These are phyloP conservation scores for Papilio xuthus DNA, from an alignment of 1,140 invertebrate species.

Conservation along the genomic window DNA sequence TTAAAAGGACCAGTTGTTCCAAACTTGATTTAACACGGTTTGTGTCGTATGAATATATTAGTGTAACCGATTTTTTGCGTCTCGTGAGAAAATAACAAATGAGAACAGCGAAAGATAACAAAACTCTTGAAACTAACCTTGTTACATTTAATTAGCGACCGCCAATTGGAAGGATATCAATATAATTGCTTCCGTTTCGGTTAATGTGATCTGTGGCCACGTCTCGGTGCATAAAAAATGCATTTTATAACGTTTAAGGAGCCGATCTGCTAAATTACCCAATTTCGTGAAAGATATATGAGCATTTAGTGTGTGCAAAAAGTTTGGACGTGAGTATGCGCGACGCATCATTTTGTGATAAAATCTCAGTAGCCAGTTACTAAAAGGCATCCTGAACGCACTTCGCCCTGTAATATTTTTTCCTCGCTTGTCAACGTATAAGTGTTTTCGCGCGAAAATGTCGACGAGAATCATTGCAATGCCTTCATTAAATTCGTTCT, in stretches of 20 bases:
- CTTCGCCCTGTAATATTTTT: slow-evolving; percentile 39
- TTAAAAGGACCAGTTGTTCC: slow-evolving; percentile 61
- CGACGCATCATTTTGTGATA: slow-evolving; percentile 49
- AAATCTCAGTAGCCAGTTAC: slow-evolving; percentile 50
- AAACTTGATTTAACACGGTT: slow-evolving; percentile 60
- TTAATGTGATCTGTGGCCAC: slow-evolving; percentile 29
- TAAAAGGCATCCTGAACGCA: slow-evolving; percentile 23
- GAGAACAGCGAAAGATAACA: slow-evolving; percentile 51
- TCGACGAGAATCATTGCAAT: not conserved
- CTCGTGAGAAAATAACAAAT: slow-evolving; percentile 66
- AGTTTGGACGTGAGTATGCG: slow-evolving; percentile 54
- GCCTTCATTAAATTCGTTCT: not conserved
- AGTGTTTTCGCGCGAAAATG: slow-evolving; percentile 34
- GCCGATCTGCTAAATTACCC: slow-evolving; percentile 54
- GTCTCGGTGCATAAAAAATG: slow-evolving; percentile 46
- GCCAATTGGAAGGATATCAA: slow-evolving; percentile 31
- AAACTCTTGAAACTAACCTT: slow-evolving; percentile 35
- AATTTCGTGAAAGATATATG: slow-evolving; percentile 67
- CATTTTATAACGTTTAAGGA: slow-evolving; percentile 46
- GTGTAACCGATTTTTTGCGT: slow-evolving; percentile 61
- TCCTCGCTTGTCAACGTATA: slow-evolving; percentile 36
- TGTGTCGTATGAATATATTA: slow-evolving; percentile 60
- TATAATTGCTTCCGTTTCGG: slow-evolving; percentile 31
- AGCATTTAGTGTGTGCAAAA: slow-evolving; percentile 61
- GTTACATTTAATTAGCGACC: slow-evolving; percentile 38